Evolutionary conservation across 2,113 vertebrate genomes (phyloP).

Genomic region (Elephantulus edwardii): DNA sequence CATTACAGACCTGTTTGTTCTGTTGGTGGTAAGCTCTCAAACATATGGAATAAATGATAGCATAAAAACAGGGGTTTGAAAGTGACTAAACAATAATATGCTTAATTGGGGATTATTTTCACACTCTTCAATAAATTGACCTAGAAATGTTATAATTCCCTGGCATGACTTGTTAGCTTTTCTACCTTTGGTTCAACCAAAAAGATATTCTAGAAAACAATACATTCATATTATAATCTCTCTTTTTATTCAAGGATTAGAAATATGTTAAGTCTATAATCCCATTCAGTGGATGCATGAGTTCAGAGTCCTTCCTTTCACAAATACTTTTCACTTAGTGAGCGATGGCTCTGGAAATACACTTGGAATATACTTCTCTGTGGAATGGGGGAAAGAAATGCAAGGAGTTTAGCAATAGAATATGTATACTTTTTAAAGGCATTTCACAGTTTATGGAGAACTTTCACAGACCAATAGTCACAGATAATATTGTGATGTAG

Average conservation of each 20-base stretch:
- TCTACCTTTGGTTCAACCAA: neutral
- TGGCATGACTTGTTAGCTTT: slow-evolving; percentile 20
- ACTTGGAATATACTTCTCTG: neutral
- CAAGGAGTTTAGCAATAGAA: neutral
- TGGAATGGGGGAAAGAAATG: neutral
- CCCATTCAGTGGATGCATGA: neutral
- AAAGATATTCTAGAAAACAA: slow-evolving; percentile 48
- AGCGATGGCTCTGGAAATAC: neutral
- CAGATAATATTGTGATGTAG: neutral
- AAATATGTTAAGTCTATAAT: slow-evolving; percentile 54
- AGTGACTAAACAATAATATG: neutral
- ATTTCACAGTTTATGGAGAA: neutral
- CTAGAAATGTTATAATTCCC: neutral
- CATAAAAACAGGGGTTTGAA: neutral
- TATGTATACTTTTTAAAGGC: neutral
- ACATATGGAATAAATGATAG: neutral
- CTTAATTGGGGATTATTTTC: neutral
- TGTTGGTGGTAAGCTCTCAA: neutral
- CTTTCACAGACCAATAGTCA: neutral
- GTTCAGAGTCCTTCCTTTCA: slow-evolving; percentile 20
- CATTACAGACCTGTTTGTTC: too few species aligned
- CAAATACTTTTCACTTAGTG: slow-evolving; percentile 12
- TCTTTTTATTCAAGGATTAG: slow-evolving; percentile 33
- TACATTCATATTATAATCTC: slow-evolving; percentile 58
- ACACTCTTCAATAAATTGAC: neutral